phyloP scores from a whole-genome alignment of 2,888 invertebrate species.

The Stenodema calcarata region DNA sequence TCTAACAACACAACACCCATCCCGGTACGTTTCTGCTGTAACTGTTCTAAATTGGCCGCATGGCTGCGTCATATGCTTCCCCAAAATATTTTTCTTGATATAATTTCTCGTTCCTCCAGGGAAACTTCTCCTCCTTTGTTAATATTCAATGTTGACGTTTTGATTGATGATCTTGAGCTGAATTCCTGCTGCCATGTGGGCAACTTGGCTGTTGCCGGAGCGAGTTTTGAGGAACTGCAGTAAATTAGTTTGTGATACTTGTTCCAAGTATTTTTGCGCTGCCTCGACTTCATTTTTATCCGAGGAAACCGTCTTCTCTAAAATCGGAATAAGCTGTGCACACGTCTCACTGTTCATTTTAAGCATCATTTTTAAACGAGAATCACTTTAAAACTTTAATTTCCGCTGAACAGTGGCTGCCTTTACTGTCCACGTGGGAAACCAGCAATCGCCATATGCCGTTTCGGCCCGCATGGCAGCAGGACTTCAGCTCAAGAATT shows the following conservation, averaged over 20 bases:
- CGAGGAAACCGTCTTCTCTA: conserved; percentile 96
- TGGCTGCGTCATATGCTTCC: no score
- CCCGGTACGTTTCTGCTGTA: no score
- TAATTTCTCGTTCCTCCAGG: conserved; percentile 84
- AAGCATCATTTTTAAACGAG: conserved; percentile 55
- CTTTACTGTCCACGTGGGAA: conserved; percentile 49
- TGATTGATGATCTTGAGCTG: conserved; percentile 95
- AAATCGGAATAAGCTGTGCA: conserved; percentile 82
- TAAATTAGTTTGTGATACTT: conserved; percentile 89
- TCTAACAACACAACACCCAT: no score
- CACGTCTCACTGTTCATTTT: conserved; percentile 60
- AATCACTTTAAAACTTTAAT: conserved; percentile 44
- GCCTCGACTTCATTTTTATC: conserved; percentile 79
- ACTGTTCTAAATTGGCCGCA: no score
- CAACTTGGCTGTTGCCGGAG: conserved; percentile 90
- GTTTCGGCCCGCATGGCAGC: conserved; percentile 99
- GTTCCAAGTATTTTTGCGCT: conserved; percentile 90
- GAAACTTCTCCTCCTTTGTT: conserved; percentile 91
- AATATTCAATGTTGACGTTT: conserved; percentile 78
- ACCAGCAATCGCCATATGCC: conserved; percentile 56
- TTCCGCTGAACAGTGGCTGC: conserved; percentile 43
- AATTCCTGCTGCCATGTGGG: conserved; percentile 96
- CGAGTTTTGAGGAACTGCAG: conserved; percentile 91
- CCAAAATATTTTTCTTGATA: conserved; percentile 96
- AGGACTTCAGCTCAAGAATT: conserved; percentile 97